Percentiles rank a stretch among this genome's conserved stretches.
These are phyloP conservation scores for Drosophila micromelanica DNA, from an alignment of 1,140 invertebrate genomes.

Conservation along the genomic window DNA sequence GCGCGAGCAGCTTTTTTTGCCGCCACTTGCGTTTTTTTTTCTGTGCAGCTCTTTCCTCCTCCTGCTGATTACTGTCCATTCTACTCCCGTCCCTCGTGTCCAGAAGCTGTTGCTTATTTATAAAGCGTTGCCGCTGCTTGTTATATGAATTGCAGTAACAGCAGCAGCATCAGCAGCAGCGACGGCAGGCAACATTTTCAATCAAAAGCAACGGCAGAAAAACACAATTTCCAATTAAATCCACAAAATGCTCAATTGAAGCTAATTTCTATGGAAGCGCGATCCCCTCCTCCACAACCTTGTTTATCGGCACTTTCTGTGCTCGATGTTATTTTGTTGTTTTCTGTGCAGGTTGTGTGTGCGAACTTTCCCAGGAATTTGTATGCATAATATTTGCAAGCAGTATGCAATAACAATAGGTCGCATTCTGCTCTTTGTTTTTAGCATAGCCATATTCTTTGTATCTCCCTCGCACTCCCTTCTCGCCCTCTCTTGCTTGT, in stretches of 20 bases:
- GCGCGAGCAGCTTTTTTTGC: conserved; percentile 68
- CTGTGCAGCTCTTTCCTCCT: conserved; percentile 23
- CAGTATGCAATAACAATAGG: conserved; percentile 44
- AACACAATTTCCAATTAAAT: conserved; percentile 58
- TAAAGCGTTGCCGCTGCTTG: conserved; percentile 48
- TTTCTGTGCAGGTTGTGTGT: conserved; percentile 2
- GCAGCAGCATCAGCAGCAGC: conserved; percentile 8
- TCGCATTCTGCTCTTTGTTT: conserved; percentile 40
- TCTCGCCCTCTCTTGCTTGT: conserved; percentile 5
- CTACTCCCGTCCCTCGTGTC: conserved; percentile 6
- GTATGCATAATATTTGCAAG: conserved; percentile 67
- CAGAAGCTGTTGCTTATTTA: conserved; percentile 54
- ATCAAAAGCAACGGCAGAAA: conserved; percentile 15
- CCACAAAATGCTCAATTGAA: conserved; percentile 64
- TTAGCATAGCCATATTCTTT: conserved; percentile 40
- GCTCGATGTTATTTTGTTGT: conserved; percentile 17
- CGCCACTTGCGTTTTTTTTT: conserved; percentile 51
- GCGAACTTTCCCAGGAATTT: conserved; percentile 57
- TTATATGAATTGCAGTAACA: conserved; percentile 23
- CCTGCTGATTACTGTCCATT: background rate
- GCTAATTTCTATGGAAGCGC: conserved; percentile 58
- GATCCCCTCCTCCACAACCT: background rate
- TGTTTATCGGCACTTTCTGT: conserved; percentile 21
- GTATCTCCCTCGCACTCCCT: conserved; percentile 31
- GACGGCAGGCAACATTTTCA: conserved; percentile 7